Evolutionary conservation across 2,113 vertebrate genomes (phyloP).

Genomic region (Mastomys coucha): DNA sequence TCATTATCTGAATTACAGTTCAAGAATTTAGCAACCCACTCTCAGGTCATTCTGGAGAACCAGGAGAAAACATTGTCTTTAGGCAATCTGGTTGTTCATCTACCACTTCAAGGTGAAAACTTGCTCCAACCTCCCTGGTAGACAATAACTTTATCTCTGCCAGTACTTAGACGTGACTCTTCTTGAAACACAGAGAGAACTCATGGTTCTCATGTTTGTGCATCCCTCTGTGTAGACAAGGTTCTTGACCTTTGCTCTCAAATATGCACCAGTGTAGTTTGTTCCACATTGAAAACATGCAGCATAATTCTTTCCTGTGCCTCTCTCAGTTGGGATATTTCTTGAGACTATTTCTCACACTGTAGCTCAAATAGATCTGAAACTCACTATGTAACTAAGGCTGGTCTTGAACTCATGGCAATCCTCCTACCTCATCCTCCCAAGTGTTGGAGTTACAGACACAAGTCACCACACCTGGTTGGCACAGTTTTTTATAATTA

Average conservation of each 20-base stretch:
- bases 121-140: neutral
- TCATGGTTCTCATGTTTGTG: neutral
- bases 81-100: neutral
- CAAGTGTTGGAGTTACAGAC: neutral
- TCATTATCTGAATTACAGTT: neutral
- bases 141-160: neutral
- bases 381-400: neutral
- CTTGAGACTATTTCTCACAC: neutral
- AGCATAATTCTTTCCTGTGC: neutral
- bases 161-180: neutral
- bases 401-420: neutral
- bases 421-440: neutral
- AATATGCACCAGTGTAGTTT: neutral
- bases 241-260: neutral
- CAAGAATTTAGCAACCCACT: neutral
- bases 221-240: neutral
- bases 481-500: constrained; percentile 25
- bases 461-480: neutral
- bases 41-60: neutral
- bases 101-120: neutral
- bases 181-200: neutral
- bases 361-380: neutral
- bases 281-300: constrained; percentile 19
- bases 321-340: neutral
- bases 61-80: neutral